These are phyloP conservation scores for Sarcophaga bullata DNA, from an alignment of 1,140 invertebrate genomes.

Conservation along the genomic window DNA sequence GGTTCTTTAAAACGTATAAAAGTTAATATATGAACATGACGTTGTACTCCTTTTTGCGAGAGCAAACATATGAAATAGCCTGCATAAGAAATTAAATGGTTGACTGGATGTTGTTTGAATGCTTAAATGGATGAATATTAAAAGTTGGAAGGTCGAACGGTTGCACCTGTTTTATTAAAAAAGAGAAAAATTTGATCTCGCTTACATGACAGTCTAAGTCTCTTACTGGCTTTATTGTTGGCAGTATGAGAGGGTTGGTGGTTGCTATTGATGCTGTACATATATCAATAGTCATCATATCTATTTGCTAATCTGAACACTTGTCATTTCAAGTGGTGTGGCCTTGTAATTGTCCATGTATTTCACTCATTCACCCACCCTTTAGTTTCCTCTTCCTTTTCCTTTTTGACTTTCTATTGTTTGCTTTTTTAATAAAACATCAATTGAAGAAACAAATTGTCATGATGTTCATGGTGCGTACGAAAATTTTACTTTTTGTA, in stretches of 20 bases:
- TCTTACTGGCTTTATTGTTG: too few species aligned
- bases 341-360: slow-evolving; percentile 33
- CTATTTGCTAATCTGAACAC: slow-evolving; percentile 39
- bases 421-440: slow-evolving; percentile 16
- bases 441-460: neutral
- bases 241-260: neutral
- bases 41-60: neutral
- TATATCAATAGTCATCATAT: neutral
- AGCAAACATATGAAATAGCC: neutral
- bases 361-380: neutral
- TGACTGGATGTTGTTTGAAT: neutral
- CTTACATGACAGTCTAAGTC: too few species aligned
- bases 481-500: neutral
- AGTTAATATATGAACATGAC: neutral
- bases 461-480: neutral
- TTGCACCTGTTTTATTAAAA: slow-evolving; percentile 38
- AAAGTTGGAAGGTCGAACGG: slow-evolving; percentile 21
- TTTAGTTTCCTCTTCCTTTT: neutral
- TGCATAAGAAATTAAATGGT: too few species aligned
- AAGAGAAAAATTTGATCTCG: too few species aligned
- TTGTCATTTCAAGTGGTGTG: slow-evolving; percentile 38
- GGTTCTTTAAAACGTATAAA: neutral
- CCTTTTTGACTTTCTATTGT: neutral
- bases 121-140: neutral
- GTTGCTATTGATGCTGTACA: neutral